Conservation (phyloP, 2,113 vertebrate species). For the Halichoeres trimaculatus region DNA sequence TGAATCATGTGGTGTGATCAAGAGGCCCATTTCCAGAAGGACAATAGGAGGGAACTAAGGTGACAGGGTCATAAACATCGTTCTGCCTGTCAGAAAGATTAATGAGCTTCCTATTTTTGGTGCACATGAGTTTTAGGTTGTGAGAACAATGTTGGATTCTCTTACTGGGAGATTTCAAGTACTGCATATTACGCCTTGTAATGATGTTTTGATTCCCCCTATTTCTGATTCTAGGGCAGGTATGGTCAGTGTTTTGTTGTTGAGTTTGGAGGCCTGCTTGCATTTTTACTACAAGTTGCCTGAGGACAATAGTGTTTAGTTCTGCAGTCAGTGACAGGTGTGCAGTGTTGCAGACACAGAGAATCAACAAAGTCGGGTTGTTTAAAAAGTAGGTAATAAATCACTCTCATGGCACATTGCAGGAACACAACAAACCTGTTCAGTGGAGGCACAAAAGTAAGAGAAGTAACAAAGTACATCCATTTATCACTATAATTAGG, state of each 20-base stretch:
- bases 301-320: neutral
- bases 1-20: conserved; percentile 14
- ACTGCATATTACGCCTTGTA: neutral
- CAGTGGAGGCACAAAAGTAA: no score
- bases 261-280: neutral
- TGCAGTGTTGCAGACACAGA: neutral
- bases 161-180: neutral
- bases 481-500: no score
- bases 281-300: neutral
- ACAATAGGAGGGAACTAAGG: conserved; percentile 10
- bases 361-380: neutral
- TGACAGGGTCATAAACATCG: conserved; percentile 8
- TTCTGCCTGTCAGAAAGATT: conserved; percentile 7
- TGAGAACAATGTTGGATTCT: neutral
- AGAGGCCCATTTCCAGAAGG: conserved; percentile 22
- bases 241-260: neutral
- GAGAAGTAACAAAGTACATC: no score
- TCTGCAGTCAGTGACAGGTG: neutral
- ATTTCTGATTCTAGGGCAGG: conserved; percentile 3
- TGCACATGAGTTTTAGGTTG: neutral
- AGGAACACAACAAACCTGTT: no score
- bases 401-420: no score
- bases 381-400: no score
- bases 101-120: conserved; percentile 26
- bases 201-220: neutral